Evolutionary conservation across 2,888 invertebrate species (phyloP).

Genomic region (Tupiocoris notatus): DNA sequence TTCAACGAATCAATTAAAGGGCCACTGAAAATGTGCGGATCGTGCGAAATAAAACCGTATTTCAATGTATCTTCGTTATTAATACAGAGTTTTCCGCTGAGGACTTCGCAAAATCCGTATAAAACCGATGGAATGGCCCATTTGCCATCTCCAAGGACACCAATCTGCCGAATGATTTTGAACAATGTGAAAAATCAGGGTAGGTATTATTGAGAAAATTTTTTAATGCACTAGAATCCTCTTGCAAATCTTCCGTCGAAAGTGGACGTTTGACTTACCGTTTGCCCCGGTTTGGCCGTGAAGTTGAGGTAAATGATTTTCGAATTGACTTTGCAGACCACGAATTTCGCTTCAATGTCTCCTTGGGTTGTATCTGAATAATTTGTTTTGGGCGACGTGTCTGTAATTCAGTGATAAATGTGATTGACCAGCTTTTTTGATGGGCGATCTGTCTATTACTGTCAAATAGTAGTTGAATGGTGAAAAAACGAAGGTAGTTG

Average conservation of each 20-base stretch:
- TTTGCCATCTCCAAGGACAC: slow-evolving; percentile 21
- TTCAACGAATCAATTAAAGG: background rate
- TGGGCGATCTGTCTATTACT: too few relatives aligned
- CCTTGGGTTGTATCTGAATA: too few relatives aligned
- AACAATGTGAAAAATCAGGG: background rate
- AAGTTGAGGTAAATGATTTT: slow-evolving; percentile 21
- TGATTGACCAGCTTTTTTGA: too few relatives aligned
- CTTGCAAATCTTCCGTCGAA: too few relatives aligned
- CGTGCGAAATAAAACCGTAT: slow-evolving; percentile 11
- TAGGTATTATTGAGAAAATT: background rate
- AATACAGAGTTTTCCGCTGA: slow-evolving; percentile 9
- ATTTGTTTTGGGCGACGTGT: background rate
- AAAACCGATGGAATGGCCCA: background rate
- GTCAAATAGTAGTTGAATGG: too few relatives aligned
- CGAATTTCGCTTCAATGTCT: slow-evolving; percentile 15
- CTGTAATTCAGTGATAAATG: too few relatives aligned
- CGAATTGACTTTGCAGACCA: slow-evolving; percentile 3
- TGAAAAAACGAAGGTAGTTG: too few relatives aligned
- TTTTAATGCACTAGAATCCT: too few relatives aligned
- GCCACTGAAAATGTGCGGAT: slow-evolving; percentile 27
- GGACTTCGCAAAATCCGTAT: slow-evolving; percentile 13
- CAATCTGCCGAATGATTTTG: background rate
- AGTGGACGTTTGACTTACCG: too few relatives aligned
- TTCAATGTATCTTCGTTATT: background rate
- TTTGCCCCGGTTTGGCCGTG: background rate